These are phyloP conservation scores for Nematopogon swammerdamellus DNA, from an alignment of 2,888 invertebrate species.

Conservation along the genomic window DNA sequence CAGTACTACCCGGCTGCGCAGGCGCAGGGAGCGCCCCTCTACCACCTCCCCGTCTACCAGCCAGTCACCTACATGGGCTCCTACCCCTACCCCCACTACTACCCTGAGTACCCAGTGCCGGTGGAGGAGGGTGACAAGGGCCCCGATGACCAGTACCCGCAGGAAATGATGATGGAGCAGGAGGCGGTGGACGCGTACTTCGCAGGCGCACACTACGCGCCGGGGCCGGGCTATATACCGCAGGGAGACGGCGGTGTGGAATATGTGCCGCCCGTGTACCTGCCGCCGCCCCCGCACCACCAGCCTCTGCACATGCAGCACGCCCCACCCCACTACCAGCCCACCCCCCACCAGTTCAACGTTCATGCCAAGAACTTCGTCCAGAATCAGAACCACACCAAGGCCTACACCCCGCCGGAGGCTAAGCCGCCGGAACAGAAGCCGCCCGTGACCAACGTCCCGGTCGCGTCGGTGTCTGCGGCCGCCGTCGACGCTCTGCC, in stretches of 20 bases:
- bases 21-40: slow-evolving; percentile 52
- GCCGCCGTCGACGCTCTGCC: slow-evolving; percentile 32
- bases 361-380: slow-evolving; percentile 51
- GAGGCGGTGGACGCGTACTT: slow-evolving; percentile 50
- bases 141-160: slow-evolving; percentile 40
- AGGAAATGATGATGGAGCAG: slow-evolving; percentile 46
- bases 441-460: slow-evolving; percentile 17
- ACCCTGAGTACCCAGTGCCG: slow-evolving; percentile 42
- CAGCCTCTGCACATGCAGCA: slow-evolving; percentile 29
- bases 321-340: slow-evolving; percentile 26
- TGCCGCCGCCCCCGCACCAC: slow-evolving; percentile 35
- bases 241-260: slow-evolving; percentile 38
- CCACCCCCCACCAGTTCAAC: slow-evolving; percentile 43
- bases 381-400: slow-evolving; percentile 33
- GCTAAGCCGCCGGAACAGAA: slow-evolving; percentile 31
- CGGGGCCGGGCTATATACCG: slow-evolving; percentile 30
- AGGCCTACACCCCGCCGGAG: slow-evolving; percentile 20
- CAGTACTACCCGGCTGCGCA: slow-evolving; percentile 50
- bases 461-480: slow-evolving; percentile 20
- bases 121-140: slow-evolving; percentile 40
- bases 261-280: slow-evolving; percentile 42
- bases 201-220: slow-evolving; percentile 34
- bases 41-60: slow-evolving; percentile 50
- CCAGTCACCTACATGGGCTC: slow-evolving; percentile 41
- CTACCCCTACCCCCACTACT: slow-evolving; percentile 46